Conservation (phyloP, 2,888 invertebrate genomes). For the Bellardia bayeri region DNA sequence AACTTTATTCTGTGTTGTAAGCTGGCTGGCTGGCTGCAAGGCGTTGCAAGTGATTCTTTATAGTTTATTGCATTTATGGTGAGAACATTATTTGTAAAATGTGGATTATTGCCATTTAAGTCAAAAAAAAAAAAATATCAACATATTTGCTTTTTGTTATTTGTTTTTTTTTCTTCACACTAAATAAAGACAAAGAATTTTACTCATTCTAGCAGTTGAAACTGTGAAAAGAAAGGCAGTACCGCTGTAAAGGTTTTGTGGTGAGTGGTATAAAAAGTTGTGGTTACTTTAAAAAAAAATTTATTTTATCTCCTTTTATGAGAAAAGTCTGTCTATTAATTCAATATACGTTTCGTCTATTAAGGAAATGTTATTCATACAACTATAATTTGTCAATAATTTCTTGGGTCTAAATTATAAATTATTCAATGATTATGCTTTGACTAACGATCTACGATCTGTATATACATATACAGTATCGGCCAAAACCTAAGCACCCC, state of each 20-base stretch:
- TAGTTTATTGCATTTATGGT: slow-evolving; percentile 62
- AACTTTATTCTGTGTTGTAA: slow-evolving; percentile 51
- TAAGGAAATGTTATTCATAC: slow-evolving; percentile 4
- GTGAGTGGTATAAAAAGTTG: slow-evolving; percentile 25
- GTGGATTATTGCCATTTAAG: slow-evolving; percentile 69
- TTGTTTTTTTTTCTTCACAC: slow-evolving; percentile 11
- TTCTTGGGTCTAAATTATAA: neutral
- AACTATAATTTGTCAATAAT: neutral
- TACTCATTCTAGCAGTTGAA: slow-evolving; percentile 15
- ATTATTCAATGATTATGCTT: neutral
- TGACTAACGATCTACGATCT: too few species aligned
- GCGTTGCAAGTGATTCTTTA: slow-evolving; percentile 64
- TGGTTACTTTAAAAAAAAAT: slow-evolving; percentile 23
- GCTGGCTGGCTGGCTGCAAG: slow-evolving; percentile 19
- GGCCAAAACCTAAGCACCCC: too few species aligned
- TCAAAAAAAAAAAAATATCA: slow-evolving; percentile 27
- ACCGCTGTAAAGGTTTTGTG: slow-evolving; percentile 12
- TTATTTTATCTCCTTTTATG: neutral
- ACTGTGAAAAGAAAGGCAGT: slow-evolving; percentile 1
- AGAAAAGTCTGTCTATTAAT: slow-evolving; percentile 4
- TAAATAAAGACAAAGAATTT: slow-evolving; percentile 66
- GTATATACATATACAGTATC: too few species aligned
- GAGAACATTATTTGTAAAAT: slow-evolving; percentile 71
- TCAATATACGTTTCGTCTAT: neutral
- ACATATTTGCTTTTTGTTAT: slow-evolving; percentile 10